Conservation (phyloP, 2,888 invertebrate species). For the Habroteleia sp. region DNA sequence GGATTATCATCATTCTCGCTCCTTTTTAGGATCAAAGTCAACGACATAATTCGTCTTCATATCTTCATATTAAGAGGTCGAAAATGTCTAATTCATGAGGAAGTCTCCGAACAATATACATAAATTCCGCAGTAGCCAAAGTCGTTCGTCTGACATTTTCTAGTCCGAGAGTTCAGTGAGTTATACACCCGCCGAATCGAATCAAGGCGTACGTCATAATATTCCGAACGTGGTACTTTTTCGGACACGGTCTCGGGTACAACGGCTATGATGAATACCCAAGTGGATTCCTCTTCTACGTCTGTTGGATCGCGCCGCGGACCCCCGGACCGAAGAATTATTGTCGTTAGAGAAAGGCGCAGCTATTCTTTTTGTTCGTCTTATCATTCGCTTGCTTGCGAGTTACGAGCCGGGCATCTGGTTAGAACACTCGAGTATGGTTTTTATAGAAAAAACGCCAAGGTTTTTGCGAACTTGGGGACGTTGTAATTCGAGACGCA, state of each 20-base stretch:
- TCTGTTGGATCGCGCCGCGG: constrained; percentile 24
- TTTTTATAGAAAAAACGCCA: constrained; percentile 62
- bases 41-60: constrained; percentile 53
- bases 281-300: constrained; percentile 31
- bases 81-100: constrained; percentile 57
- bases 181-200: constrained; percentile 38
- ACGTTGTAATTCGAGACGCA: constrained; percentile 51
- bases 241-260: constrained; percentile 5
- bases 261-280: constrained; percentile 24
- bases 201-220: constrained; percentile 52
- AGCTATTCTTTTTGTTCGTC: constrained; percentile 46
- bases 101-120: constrained; percentile 39
- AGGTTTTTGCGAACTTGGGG: constrained; percentile 35
- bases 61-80: constrained; percentile 33
- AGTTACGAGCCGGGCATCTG: constrained; percentile 64
- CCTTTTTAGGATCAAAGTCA: constrained; percentile 28
- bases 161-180: constrained; percentile 19
- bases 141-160: constrained; percentile 47
- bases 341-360: constrained; percentile 32
- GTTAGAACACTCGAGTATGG: constrained; percentile 59
- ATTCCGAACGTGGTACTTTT: constrained; percentile 34
- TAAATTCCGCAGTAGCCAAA: constrained; percentile 45
- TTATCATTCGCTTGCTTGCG: constrained; percentile 50
- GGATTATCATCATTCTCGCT: constrained; percentile 13
- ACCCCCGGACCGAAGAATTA: constrained; percentile 34